Evolutionary conservation across 2,113 vertebrate genomes (phyloP), one percentile per base, ranked within the genome.

Genomic region (Laticauda laticaudata): DNA sequence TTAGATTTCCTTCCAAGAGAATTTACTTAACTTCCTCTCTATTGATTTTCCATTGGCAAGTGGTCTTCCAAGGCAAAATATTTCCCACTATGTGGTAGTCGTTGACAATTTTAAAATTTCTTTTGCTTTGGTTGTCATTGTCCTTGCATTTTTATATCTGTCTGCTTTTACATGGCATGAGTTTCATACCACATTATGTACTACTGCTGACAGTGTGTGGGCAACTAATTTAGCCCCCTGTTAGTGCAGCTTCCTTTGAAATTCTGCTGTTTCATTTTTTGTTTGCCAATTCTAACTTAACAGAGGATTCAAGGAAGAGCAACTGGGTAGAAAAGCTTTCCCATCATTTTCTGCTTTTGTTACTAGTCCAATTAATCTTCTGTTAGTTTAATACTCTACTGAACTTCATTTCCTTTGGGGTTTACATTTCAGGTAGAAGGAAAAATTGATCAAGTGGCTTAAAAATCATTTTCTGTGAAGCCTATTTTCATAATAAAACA

Each of bases 401-500:
- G 11, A 64, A 87, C 88, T 39, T 61, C 55, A 56, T 87, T 87
- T 91, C n/a, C 51, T 81, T 26, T 54, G 54, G 87, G 51, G n/a
- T 92, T 29, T 56, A 89, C 57, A 45, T 89, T 88, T 90, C 91
- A 92, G 69, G 59, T 1, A 34, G 88, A 43, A 94, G 91, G 53
- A 92, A 95, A 86, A 93, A 55, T 56, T 45, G 56, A 54, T 89
- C 55, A 92, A 86, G 51, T 55, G n/a, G 34, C 93, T 64, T 93
- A 94, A 93, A 87, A 91, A 96, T 94, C 92, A 95, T 93, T 2
- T 94, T 88, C 94, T 90, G 88, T 94, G 94, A 92, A 95, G 92
- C 87, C 88, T 95, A 59, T 94, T 96, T 94, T 94, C 86, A 45
- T 95, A 96, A 96, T 96, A 96, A 97, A 96, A 95, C 34, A 26